Conservation (phyloP, 2,797 vertebrate species). For the Enoplosus armatus region DNA sequence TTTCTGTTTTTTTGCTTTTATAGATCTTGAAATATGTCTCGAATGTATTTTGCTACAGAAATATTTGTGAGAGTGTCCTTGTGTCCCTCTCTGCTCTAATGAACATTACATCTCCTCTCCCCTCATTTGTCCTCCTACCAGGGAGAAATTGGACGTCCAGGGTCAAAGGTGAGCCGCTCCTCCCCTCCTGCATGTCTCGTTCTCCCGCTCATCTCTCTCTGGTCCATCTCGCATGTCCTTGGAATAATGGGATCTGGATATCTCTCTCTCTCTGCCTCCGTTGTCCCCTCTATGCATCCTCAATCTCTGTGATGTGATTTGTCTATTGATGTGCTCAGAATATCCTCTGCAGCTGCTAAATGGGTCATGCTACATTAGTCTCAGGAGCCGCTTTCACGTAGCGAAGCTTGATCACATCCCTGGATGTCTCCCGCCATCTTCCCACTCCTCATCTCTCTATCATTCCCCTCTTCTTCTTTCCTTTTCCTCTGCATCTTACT, state of each 20-base stretch:
- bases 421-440: constrained; percentile 36
- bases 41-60: constrained; percentile 39
- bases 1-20: constrained; percentile 13
- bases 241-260: constrained; percentile 61
- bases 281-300: constrained; percentile 26
- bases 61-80: constrained; percentile 57
- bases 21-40: constrained; percentile 32
- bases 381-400: background rate
- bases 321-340: constrained; percentile 66
- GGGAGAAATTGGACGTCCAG: constrained; percentile 96
- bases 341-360: constrained; percentile 61
- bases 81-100: constrained; percentile 51
- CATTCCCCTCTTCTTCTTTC: constrained; percentile 10
- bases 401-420: constrained; percentile 45
- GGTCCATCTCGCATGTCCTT: constrained; percentile 62
- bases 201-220: constrained; percentile 36
- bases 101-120: constrained; percentile 38
- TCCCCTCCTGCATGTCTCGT: constrained; percentile 23
- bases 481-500: constrained; percentile 15
- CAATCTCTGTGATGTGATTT: constrained; percentile 71
- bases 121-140: constrained; percentile 81
- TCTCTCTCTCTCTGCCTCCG: constrained; percentile 22
- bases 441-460: constrained; percentile 28
- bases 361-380: constrained; percentile 62
- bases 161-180: constrained; percentile 90